Evolutionary conservation across 2,797 vertebrate species (phyloP).

Genomic region (Eulemur mongoz): DNA sequence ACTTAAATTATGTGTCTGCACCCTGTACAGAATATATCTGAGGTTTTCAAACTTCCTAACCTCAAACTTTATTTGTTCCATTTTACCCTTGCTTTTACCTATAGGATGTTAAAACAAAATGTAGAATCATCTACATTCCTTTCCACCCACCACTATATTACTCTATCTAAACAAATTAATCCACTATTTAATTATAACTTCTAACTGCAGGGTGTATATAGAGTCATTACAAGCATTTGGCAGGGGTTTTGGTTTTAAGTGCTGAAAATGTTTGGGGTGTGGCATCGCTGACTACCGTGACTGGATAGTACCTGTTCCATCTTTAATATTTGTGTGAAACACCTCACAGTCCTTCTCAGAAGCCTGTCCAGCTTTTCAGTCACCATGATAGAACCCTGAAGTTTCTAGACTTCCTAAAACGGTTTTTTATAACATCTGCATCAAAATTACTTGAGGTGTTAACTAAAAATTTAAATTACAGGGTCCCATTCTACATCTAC

Average conservation of each 20-base stretch:
- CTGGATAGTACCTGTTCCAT: not conserved
- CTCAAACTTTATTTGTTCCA: not conserved
- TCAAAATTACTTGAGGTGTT: not conserved
- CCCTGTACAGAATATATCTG: not conserved
- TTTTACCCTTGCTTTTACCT: not conserved
- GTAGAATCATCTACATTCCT: not conserved
- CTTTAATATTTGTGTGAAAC: not conserved
- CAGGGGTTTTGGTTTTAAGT: not conserved
- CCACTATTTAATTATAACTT: not conserved
- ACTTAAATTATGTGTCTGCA: conserved; percentile 53
- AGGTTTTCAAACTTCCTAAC: conserved; percentile 21
- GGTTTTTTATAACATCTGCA: not conserved
- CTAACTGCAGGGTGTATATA: not conserved
- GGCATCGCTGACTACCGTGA: not conserved
- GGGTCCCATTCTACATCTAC: not conserved
- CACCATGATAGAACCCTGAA: not conserved
- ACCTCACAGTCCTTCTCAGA: not conserved
- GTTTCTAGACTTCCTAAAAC: not conserved
- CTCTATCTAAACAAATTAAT: not conserved
- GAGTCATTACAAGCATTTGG: not conserved
- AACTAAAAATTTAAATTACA: not conserved
- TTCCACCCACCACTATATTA: not conserved
- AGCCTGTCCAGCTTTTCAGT: not conserved
- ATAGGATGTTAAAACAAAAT: not conserved
- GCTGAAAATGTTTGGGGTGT: not conserved